These are phyloP conservation scores for Caenorhabditis briggsae DNA, from an alignment of 1,140 invertebrate species.

Conservation along the genomic window DNA sequence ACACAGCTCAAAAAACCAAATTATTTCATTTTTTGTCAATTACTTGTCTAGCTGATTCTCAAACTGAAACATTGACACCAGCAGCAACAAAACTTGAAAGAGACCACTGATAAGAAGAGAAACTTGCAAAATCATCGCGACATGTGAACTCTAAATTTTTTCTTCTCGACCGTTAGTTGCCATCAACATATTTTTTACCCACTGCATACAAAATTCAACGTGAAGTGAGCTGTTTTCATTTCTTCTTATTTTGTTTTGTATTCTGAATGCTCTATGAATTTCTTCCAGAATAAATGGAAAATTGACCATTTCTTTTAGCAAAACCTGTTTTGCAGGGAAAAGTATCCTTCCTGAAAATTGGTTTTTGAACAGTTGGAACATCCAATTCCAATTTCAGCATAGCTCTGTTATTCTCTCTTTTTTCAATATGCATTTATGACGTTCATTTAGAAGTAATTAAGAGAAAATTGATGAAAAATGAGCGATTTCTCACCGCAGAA, in stretches of 20 bases:
- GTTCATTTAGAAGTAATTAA: background rate
- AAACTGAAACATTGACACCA: conserved; percentile 8
- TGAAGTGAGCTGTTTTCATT: too few species aligned
- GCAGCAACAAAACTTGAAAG: background rate
- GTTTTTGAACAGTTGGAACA: conserved; percentile 19
- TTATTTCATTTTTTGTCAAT: too few species aligned
- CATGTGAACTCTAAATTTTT: background rate
- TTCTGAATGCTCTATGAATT: too few species aligned
- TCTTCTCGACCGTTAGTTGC: background rate
- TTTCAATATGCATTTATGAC: background rate
- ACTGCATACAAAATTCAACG: too few species aligned
- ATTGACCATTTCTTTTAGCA: background rate
- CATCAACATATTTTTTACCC: background rate
- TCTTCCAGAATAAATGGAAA: background rate
- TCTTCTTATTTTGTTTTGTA: too few species aligned
- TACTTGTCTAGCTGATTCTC: too few species aligned
- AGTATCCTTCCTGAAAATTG: background rate
- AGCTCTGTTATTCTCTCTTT: background rate
- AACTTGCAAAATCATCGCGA: background rate
- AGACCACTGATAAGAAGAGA: background rate
- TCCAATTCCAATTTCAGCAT: background rate
- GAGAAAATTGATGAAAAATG: background rate
- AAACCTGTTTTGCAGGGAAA: background rate
- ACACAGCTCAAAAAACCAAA: too few species aligned
- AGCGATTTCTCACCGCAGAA: background rate